Percentiles rank a stretch among this genome's conserved stretches.
Conservation (phyloP, 37 sponge, comb jelly and placozoan species). For the Tethya wilhelma region DNA sequence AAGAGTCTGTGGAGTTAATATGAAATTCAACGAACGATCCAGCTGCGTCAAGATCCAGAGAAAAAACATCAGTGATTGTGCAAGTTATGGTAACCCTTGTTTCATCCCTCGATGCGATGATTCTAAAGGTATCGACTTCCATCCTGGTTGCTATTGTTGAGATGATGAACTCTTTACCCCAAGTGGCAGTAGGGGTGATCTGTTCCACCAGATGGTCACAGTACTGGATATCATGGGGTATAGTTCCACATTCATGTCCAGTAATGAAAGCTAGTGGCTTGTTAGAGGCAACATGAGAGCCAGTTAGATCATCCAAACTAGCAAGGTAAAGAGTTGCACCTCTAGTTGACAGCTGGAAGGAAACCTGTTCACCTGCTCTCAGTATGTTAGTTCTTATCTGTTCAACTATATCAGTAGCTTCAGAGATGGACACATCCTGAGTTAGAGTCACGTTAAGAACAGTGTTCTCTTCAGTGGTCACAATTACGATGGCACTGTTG, state of each 20-base stretch:
- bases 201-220: conserved; percentile 58
- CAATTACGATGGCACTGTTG: conserved; percentile 39
- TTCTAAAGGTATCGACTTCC: conserved; percentile 22
- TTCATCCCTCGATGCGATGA: conserved; percentile 37
- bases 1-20: conserved; percentile 1
- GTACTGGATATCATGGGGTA: conserved; percentile 5
- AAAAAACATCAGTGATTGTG: not conserved
- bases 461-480: conserved; percentile 20
- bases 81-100: conserved; percentile 34
- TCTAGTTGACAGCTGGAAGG: not conserved
- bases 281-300: conserved; percentile 39
- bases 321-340: conserved; percentile 28
- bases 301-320: conserved; percentile 36
- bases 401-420: conserved; percentile 2
- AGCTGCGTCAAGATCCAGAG: not conserved
- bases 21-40: conserved; percentile 8
- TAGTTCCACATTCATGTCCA: conserved; percentile 57
- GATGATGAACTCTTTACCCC: conserved; percentile 51
- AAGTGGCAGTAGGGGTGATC: conserved; percentile 51
- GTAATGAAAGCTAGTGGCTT: conserved; percentile 45
- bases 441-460: conserved; percentile 35
- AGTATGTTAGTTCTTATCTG: not conserved
- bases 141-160: not conserved
- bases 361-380: not conserved
- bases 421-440: not conserved